These are phyloP conservation scores for Hirtodrosophila alboralis DNA, from an alignment of 2,888 invertebrate species.

Conservation along the genomic window DNA sequence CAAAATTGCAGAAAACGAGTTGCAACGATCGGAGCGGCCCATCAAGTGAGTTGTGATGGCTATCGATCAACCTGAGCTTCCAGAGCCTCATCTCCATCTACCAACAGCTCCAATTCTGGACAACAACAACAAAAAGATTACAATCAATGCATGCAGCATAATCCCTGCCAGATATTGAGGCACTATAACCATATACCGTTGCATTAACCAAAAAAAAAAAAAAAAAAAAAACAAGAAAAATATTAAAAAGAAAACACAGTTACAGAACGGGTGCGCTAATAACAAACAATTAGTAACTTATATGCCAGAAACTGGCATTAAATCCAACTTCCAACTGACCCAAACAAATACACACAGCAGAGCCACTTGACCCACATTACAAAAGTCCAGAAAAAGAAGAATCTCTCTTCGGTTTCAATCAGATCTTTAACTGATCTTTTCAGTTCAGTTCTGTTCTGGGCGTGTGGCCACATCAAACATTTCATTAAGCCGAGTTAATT, in stretches of 20 bases:
- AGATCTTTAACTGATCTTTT: not conserved
- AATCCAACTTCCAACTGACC: constrained; percentile 11
- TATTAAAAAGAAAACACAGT: constrained; percentile 55
- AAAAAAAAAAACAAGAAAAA: constrained; percentile 1
- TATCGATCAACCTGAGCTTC: constrained; percentile 66
- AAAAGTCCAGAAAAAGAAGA: constrained; percentile 3
- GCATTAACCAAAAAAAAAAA: not conserved
- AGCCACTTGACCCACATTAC: constrained; percentile 65
- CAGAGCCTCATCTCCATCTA: constrained; percentile 25
- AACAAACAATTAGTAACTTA: constrained; percentile 79
- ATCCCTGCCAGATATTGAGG: constrained; percentile 36
- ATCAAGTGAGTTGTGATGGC: constrained; percentile 72
- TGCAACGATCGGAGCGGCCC: constrained; percentile 58
- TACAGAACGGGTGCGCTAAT: constrained; percentile 68
- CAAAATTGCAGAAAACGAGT: constrained; percentile 57
- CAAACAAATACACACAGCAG: constrained; percentile 2
- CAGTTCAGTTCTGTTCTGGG: too few relatives aligned
- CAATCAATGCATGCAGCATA: constrained; percentile 61
- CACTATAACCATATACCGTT: too few relatives aligned
- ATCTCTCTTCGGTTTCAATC: not conserved
- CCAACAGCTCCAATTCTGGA: constrained; percentile 35
- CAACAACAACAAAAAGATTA: constrained; percentile 41
- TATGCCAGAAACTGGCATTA: constrained; percentile 69
- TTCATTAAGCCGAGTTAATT: constrained; percentile 50
- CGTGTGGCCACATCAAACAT: too few relatives aligned